Evolutionary conservation across 2,888 invertebrate genomes (phyloP).

Genomic region (Drosophila neonasuta): DNA sequence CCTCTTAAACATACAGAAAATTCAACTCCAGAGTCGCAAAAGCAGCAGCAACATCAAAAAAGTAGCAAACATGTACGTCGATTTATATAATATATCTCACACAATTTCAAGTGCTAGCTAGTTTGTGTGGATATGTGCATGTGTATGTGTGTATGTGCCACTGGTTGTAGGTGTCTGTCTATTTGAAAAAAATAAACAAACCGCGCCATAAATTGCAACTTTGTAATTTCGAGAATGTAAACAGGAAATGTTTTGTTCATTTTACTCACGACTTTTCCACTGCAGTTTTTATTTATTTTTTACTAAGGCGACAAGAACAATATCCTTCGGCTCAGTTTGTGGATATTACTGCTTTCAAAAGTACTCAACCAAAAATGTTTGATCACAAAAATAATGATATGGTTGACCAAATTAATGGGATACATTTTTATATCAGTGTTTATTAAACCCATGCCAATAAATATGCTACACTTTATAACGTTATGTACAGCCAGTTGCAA

Average conservation of each 20-base stretch:
- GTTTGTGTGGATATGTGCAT: conserved; percentile 8
- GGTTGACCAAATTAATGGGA: conserved; percentile 16
- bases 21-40: conserved; percentile 18
- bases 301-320: conserved; percentile 10
- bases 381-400: conserved; percentile 23
- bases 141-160: conserved; percentile 4
- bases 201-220: conserved; percentile 70
- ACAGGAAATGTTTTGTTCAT: conserved; percentile 72
- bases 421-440: not conserved
- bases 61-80: conserved; percentile 6
- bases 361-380: conserved; percentile 35
- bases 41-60: conserved; percentile 15
- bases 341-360: conserved; percentile 26
- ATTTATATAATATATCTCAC: conserved; percentile 37
- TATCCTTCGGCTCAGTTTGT: conserved; percentile 13
- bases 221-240: conserved; percentile 67
- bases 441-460: conserved; percentile 1
- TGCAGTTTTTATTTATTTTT: conserved; percentile 31
- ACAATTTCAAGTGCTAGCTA: conserved; percentile 10
- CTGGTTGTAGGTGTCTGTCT: conserved; percentile 13
- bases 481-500: not conserved
- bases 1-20: conserved; percentile 62
- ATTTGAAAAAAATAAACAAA: conserved; percentile 53
- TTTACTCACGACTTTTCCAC: conserved; percentile 17
- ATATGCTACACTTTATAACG: conserved; percentile 28